phyloP scores from a whole-genome alignment of 1,140 invertebrate genomes.

The Macrostomum lignano region DNA sequence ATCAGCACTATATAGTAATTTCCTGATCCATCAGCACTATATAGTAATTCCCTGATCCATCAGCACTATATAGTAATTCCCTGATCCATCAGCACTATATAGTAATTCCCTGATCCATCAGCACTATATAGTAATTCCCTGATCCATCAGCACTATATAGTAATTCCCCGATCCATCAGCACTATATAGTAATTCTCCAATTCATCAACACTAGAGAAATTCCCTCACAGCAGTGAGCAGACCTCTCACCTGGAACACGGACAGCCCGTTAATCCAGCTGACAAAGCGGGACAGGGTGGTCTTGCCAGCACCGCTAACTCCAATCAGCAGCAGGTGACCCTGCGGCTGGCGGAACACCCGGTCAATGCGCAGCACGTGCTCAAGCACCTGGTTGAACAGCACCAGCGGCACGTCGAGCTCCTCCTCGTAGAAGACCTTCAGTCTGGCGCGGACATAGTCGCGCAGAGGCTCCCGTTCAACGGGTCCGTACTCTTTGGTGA shows the following conservation, averaged over 20 bases:
- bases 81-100: too few relatives aligned
- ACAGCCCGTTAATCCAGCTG: constrained; percentile 96
- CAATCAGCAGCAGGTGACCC: constrained; percentile 25
- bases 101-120: too few relatives aligned
- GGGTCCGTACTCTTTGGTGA: constrained; percentile 87
- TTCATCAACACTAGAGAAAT: too few relatives aligned
- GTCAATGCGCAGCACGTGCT: constrained; percentile 90
- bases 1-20: too few relatives aligned
- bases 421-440: constrained; percentile 98
- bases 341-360: constrained; percentile 94
- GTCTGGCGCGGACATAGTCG: constrained; percentile 75
- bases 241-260: constrained; percentile 81
- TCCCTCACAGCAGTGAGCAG: constrained; percentile 4
- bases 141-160: too few relatives aligned
- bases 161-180: too few relatives aligned
- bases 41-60: too few relatives aligned
- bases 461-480: constrained; percentile 72
- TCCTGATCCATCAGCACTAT: too few relatives aligned
- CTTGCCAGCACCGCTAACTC: constrained; percentile 86
- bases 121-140: too few relatives aligned
- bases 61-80: too few relatives aligned
- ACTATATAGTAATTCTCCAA: too few relatives aligned
- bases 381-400: constrained; percentile 87
- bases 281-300: constrained; percentile 93
- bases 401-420: constrained; percentile 90